Evolutionary conservation across 2,797 vertebrate species (phyloP).

Genomic region (Sebastes cheni): DNA sequence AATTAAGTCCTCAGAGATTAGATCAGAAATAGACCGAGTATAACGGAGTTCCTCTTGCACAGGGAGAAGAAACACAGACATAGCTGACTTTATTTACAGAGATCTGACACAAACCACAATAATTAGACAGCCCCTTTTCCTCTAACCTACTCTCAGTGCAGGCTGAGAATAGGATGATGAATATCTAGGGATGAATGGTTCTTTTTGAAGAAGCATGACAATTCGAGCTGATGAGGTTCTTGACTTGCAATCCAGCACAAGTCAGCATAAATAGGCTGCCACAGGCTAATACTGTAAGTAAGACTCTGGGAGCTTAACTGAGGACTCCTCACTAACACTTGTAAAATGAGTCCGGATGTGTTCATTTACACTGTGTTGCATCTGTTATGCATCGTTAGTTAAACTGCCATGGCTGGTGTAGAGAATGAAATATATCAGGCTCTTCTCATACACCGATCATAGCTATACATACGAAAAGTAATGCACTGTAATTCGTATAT

Average conservation of each 20-base stretch:
- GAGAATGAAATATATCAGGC: neutral
- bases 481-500: too few species aligned
- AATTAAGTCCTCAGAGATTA: constrained; percentile 54
- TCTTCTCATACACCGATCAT: too few species aligned
- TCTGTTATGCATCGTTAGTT: neutral
- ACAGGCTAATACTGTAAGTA: constrained; percentile 24
- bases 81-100: constrained; percentile 65
- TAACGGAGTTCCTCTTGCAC: constrained; percentile 44
- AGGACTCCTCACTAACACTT: neutral
- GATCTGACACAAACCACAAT: constrained; percentile 61
- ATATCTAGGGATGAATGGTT: constrained; percentile 57
- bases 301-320: constrained; percentile 39
- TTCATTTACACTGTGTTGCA: neutral
- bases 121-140: constrained; percentile 65
- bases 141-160: constrained; percentile 45
- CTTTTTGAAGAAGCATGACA: constrained; percentile 55
- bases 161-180: constrained; percentile 47
- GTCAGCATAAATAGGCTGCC: constrained; percentile 60
- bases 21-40: constrained; percentile 64
- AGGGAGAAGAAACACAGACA: constrained; percentile 54
- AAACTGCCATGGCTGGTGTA: neutral
- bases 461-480: too few species aligned
- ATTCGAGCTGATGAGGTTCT: constrained; percentile 51
- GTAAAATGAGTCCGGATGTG: neutral
- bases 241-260: constrained; percentile 36